Conservation (phyloP, 1,140 invertebrate species). For the Drosophila aff. region DNA sequence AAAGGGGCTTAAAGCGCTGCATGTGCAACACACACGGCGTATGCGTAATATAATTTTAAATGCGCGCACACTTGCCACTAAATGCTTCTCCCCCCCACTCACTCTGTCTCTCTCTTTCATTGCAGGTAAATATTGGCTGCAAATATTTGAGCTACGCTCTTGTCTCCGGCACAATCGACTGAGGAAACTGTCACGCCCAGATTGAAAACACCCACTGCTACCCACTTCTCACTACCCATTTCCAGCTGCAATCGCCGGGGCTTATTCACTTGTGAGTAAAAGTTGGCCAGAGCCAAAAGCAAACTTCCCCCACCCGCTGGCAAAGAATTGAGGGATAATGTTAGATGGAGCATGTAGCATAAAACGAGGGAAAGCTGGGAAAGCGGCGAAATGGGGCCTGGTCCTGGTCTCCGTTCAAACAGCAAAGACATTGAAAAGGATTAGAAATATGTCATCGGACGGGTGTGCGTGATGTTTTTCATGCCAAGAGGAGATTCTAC, state of each 20-base stretch:
- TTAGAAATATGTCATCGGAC: constrained; percentile 27
- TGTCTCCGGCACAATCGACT: constrained; percentile 44
- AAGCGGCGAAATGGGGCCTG: background rate
- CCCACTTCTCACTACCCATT: background rate
- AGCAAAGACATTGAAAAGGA: constrained; percentile 36
- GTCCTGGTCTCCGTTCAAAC: constrained; percentile 11
- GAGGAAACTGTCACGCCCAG: constrained; percentile 40
- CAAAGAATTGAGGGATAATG: constrained; percentile 50
- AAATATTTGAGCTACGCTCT: constrained; percentile 73
- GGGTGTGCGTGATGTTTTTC: constrained; percentile 26
- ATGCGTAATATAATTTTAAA: constrained; percentile 66
- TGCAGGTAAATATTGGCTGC: constrained; percentile 76
- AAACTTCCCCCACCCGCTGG: constrained; percentile 32
- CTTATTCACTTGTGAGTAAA: constrained; percentile 63
- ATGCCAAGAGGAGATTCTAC: background rate
- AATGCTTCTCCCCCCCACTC: constrained; percentile 23
- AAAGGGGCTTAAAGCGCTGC: constrained; percentile 31
- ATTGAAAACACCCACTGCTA: constrained; percentile 14
- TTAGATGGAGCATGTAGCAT: constrained; percentile 29
- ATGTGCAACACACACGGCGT: constrained; percentile 41
- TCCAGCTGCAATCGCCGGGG: constrained; percentile 30
- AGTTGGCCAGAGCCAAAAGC: constrained; percentile 45
- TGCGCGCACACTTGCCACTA: constrained; percentile 19
- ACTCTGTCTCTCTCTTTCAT: constrained; percentile 27
- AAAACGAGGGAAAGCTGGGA: background rate